Evolutionary conservation across 2,113 vertebrate genomes (phyloP).

Genomic region (Stomatorhinus ivindoensis): DNA sequence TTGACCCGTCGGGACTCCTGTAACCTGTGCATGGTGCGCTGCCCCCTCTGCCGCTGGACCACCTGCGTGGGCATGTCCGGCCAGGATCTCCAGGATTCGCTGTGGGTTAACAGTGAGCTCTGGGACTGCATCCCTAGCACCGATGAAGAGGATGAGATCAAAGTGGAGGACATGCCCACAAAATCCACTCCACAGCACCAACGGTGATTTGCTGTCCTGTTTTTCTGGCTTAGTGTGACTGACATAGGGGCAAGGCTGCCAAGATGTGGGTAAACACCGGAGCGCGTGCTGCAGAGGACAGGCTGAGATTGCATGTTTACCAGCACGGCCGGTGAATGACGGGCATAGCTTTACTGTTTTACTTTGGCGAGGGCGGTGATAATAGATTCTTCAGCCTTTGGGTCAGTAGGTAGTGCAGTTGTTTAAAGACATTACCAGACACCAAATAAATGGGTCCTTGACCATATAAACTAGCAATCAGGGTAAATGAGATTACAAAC

Average conservation of each 20-base stretch:
- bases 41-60: constrained; percentile 58
- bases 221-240: neutral
- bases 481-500: neutral
- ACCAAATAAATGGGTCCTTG: neutral
- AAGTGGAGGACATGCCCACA: neutral
- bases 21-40: constrained; percentile 41
- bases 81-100: constrained; percentile 44
- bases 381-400: neutral
- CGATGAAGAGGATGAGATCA: neutral
- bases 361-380: neutral
- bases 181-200: neutral
- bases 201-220: neutral
- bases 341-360: neutral
- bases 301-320: neutral
- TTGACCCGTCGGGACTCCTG: neutral
- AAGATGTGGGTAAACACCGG: neutral
- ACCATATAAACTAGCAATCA: neutral
- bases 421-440: neutral
- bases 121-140: constrained; percentile 55
- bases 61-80: constrained; percentile 45
- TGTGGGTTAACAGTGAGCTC: constrained; percentile 54
- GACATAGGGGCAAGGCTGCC: neutral
- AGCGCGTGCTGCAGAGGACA: neutral
- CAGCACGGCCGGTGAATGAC: neutral
- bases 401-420: neutral